Evolutionary conservation across 2,797 vertebrate genomes (phyloP).

Genomic region (Anas bernieri): DNA sequence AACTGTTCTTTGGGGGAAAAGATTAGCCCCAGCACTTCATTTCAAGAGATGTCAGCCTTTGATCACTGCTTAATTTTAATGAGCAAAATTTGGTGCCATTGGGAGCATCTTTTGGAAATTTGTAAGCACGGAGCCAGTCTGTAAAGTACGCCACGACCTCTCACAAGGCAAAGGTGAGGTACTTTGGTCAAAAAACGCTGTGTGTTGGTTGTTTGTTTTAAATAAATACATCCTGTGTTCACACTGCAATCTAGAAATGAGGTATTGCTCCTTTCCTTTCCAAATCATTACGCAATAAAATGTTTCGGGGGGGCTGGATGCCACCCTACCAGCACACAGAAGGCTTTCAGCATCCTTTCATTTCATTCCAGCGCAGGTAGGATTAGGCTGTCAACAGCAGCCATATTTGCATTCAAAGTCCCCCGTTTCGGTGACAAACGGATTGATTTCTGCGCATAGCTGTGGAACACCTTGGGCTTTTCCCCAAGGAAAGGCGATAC

Average conservation of each 20-base stretch:
- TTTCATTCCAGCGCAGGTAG: not conserved
- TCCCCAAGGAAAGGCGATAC: not conserved
- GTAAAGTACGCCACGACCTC: not conserved
- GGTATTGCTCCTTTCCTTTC: not conserved
- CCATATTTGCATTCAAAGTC: not conserved
- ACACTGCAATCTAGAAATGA: not conserved
- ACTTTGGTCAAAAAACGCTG: not conserved
- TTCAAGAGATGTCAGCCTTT: not conserved
- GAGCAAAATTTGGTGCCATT: not conserved
- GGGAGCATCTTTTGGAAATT: not conserved
- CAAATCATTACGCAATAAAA: not conserved
- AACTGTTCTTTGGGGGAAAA: not conserved
- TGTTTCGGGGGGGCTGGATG: not conserved
- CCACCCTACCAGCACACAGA: not conserved
- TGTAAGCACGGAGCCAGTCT: not conserved
- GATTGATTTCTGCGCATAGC: not conserved
- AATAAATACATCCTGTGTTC: not conserved
- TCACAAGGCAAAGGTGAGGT: not conserved
- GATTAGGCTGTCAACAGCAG: not conserved
- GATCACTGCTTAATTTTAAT: not conserved
- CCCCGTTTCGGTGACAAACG: not conserved
- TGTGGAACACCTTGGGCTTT: not conserved
- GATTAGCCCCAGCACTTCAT: not conserved
- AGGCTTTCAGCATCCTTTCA: not conserved
- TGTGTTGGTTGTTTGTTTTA: not conserved